Evolutionary conservation across 37 sponge, comb jelly and placozoan genomes (phyloP).

Genomic region (Haliclona indistincta): DNA sequence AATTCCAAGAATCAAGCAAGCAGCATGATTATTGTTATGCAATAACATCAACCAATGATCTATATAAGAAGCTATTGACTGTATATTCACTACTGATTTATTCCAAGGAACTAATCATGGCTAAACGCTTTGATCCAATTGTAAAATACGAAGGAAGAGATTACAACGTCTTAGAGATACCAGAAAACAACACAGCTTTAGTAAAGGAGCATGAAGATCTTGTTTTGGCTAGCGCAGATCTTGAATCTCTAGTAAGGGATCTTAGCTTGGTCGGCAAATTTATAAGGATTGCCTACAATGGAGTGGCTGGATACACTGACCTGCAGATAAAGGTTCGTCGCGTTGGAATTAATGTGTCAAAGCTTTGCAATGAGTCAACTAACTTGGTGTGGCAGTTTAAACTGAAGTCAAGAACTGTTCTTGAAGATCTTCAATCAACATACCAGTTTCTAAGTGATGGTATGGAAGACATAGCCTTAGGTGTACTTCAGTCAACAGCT

Average conservation of each 20-base stretch:
- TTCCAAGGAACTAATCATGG: too few relatives aligned
- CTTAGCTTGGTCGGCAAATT: neutral
- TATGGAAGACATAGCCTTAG: slow-evolving; percentile 42
- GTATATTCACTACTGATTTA: too few relatives aligned
- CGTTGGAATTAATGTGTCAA: slow-evolving; percentile 35
- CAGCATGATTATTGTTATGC: too few relatives aligned
- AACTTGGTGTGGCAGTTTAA: slow-evolving; percentile 21
- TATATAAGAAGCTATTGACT: too few relatives aligned
- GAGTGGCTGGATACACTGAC: slow-evolving; percentile 28
- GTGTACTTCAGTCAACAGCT: neutral
- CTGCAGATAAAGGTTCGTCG: slow-evolving; percentile 39
- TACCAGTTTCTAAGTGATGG: slow-evolving; percentile 34
- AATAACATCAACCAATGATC: too few relatives aligned
- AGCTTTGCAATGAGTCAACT: slow-evolving; percentile 43
- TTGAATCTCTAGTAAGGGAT: neutral
- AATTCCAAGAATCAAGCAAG: too few relatives aligned
- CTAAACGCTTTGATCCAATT: too few relatives aligned
- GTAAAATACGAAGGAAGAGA: too few relatives aligned
- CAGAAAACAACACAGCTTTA: neutral
- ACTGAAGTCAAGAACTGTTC: slow-evolving; percentile 9
- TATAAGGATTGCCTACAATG: slow-evolving; percentile 11
- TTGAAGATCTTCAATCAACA: slow-evolving; percentile 14
- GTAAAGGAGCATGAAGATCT: neutral
- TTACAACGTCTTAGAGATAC: too few relatives aligned
- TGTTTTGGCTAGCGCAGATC: neutral